Base-by-base conservation (phyloP, 2,797 vertebrate species). In the Micropoecilia bifurca region DNA sequence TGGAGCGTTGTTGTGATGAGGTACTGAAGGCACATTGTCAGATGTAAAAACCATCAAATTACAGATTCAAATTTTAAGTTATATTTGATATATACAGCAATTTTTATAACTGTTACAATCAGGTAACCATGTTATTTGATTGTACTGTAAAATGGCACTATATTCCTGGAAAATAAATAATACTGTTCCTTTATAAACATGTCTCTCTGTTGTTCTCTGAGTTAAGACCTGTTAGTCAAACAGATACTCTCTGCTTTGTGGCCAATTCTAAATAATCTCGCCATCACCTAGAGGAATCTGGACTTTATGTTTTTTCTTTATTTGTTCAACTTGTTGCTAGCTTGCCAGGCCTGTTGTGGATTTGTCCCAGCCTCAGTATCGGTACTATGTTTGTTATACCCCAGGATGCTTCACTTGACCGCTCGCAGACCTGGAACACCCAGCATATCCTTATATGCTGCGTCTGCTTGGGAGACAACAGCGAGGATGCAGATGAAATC, bases 361-460 rank as follows among this genome's bases (percentile, higher is more conserved):
- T 59, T 59, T 59, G 13, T 4, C 25, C 53, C 3, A n/a, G 25
- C 33, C 59, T 61, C 33, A 61, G 30, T 36, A 33, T 61, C 8
- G 59, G 30, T 18, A 18, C 33, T 66, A 59, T 88, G 63, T 78
- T 80, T 59, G 78, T 33, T 12, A 71, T 88, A 84, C 48, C 74
- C 76, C 95, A 99, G 98, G 98, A 99, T 90, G 96, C 97, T 41
- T 91, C 98, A 92, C 96, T 97, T 95, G 98, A 99, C 90, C 97
- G 97, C 81, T 95, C 97, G 88, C 98, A 98, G 88, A 95, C 95
- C 82, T 99, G 98, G 98, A 98, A 96, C 90, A 95, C 98, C 66
- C 98, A 99, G 95, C 97, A 99, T 93, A 99, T 99, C 91, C 95
- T 99, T 92, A 99, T 99, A 94, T 99, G 99, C 95, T 99, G 98